A percentile compares a stretch with the other conserved stretches of the same genome.
These are phyloP conservation scores for Andricus curvator DNA, from an alignment of 2,888 invertebrate genomes.

Conservation along the genomic window DNA sequence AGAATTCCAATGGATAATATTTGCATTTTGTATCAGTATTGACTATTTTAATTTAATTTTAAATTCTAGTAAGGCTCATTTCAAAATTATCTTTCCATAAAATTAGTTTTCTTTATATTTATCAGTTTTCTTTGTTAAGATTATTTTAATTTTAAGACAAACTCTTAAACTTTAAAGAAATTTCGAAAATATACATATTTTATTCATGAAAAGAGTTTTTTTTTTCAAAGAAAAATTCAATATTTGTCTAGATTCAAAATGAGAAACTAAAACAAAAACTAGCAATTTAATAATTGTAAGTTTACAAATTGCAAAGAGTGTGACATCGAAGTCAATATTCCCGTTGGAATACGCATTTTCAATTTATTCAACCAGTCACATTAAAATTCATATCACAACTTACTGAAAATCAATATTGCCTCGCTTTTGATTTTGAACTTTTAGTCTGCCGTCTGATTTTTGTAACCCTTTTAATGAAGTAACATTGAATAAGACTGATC, in stretches of 20 bases:
- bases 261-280: neutral
- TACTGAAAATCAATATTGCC: neutral
- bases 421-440: neutral
- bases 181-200: too few relatives aligned
- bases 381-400: neutral
- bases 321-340: neutral
- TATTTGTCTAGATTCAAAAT: neutral
- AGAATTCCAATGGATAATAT: too few relatives aligned
- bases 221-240: neutral
- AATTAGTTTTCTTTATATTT: too few relatives aligned
- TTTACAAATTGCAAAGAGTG: neutral
- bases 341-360: neutral
- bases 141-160: too few relatives aligned
- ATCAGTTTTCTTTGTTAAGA: too few relatives aligned
- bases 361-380: conserved; percentile 9
- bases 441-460: neutral
- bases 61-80: too few relatives aligned
- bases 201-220: neutral
- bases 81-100: too few relatives aligned
- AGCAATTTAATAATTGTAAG: neutral
- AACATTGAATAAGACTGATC: neutral
- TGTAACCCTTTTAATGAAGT: neutral
- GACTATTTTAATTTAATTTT: too few relatives aligned
- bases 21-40: too few relatives aligned
- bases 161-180: too few relatives aligned